A percentile compares a stretch with the other conserved stretches of the same genome.
These are phyloP conservation scores for Thera britannica DNA, from an alignment of 2,888 invertebrate species.

Conservation along the genomic window DNA sequence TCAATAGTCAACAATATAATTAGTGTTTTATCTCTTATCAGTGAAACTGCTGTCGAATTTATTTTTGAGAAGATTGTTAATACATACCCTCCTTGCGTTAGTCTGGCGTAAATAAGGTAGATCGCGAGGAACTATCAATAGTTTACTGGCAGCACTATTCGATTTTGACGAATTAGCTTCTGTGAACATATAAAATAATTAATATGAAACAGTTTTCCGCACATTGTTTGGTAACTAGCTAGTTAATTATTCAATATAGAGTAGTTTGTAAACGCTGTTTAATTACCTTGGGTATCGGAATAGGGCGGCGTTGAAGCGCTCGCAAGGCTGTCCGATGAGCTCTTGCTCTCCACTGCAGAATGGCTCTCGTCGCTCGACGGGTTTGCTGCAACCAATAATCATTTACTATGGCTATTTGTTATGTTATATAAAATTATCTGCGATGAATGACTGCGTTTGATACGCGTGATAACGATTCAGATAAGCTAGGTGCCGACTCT, in stretches of 20 bases:
- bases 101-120: conserved; percentile 82
- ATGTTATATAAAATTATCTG: conserved; percentile 58
- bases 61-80: conserved; percentile 4
- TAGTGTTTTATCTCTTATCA: conserved; percentile 20
- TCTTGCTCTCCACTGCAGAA: conserved; percentile 59
- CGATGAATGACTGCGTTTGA: conserved; percentile 69
- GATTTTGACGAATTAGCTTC: conserved; percentile 75
- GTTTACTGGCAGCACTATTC: conserved; percentile 69
- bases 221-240: conserved; percentile 19
- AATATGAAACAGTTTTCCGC: conserved; percentile 29
- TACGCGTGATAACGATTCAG: conserved; percentile 68
- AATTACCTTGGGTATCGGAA: conserved; percentile 71
- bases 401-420: conserved; percentile 28
- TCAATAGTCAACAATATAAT: conserved; percentile 18
- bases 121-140: conserved; percentile 78
- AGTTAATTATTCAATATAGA: conserved; percentile 29
- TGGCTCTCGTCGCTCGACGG: conserved; percentile 62
- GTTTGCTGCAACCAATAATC: conserved; percentile 67
- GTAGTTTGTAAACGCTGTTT: conserved; percentile 21
- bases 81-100: conserved; percentile 80
- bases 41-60: conserved; percentile 6
- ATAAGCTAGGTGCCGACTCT: conserved; percentile 59
- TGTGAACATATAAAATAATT: conserved; percentile 48
- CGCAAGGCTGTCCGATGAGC: conserved; percentile 57
- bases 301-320: conserved; percentile 66